These are phyloP conservation scores for Sinocyclocheilus anshuiensis DNA, from an alignment of 2,113 vertebrate genomes.

Conservation along the genomic window DNA sequence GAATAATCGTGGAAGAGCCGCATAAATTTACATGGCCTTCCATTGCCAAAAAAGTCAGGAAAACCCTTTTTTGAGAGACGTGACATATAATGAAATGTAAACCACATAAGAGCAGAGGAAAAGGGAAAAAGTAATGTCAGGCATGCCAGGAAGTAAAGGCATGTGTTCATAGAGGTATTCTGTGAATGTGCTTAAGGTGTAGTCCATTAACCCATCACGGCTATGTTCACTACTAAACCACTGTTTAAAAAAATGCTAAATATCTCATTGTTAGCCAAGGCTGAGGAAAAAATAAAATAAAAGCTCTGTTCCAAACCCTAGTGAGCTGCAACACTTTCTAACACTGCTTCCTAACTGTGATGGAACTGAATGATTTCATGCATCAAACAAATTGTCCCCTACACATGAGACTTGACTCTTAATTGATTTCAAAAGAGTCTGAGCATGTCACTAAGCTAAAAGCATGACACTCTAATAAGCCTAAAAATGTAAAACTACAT, in stretches of 20 bases:
- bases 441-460: neutral
- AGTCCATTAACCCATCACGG: constrained; percentile 22
- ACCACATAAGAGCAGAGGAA: neutral
- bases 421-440: constrained; percentile 23
- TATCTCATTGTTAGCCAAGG: neutral
- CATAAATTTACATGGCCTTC: constrained; percentile 43
- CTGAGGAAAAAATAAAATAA: neutral
- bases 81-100: constrained; percentile 30
- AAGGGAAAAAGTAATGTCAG: neutral
- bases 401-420: neutral
- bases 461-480: neutral
- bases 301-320: neutral
- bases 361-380: neutral
- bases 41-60: constrained; percentile 46
- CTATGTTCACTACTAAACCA: neutral
- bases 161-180: constrained; percentile 32
- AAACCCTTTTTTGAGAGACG: constrained; percentile 42
- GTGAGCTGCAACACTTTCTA: neutral
- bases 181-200: constrained; percentile 36
- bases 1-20: constrained; percentile 43
- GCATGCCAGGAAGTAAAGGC: neutral
- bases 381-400: neutral
- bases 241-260: neutral
- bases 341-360: neutral
- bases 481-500: neutral